A percentile compares a stretch with the other conserved stretches of the same genome.
Conservation (phyloP, 2,113 vertebrate species). For the Circaetus gallicus region DNA sequence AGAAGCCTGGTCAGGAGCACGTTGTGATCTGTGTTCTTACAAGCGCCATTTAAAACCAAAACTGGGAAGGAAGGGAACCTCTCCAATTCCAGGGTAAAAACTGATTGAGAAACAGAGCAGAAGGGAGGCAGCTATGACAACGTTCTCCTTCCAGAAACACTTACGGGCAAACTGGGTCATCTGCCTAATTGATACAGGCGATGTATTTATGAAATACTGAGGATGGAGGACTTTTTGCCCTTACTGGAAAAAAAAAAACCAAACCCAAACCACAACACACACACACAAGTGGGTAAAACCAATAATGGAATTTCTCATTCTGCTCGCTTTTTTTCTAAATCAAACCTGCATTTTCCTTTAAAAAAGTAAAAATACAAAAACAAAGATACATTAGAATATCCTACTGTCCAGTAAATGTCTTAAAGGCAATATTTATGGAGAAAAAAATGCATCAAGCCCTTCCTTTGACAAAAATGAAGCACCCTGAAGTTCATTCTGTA, state of each 20-base stretch:
- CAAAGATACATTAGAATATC: conserved; percentile 41
- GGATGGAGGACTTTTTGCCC: background rate
- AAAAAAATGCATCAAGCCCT: conserved; percentile 4
- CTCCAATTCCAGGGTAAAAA: conserved; percentile 16
- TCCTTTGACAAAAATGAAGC: conserved; percentile 20
- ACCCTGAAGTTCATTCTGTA: conserved; percentile 12
- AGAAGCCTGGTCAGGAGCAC: conserved; percentile 13
- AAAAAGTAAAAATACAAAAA: conserved; percentile 42
- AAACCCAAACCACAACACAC: background rate
- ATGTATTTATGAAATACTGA: background rate
- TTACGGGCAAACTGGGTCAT: background rate
- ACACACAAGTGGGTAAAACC: background rate
- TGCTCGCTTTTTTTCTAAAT: background rate
- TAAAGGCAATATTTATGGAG: conserved; percentile 46
- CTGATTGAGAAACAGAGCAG: background rate
- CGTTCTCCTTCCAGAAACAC: background rate
- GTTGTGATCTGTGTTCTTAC: background rate
- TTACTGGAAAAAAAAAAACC: background rate
- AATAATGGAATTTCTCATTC: background rate
- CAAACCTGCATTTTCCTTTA: conserved; percentile 17
- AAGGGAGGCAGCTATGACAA: background rate
- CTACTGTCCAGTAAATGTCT: conserved; percentile 34
- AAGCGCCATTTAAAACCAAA: conserved; percentile 33
- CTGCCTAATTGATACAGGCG: background rate
- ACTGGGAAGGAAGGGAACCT: conserved; percentile 27